Conservation (phyloP, 1,140 invertebrate species). For the Oncopodura yosiiana region DNA sequence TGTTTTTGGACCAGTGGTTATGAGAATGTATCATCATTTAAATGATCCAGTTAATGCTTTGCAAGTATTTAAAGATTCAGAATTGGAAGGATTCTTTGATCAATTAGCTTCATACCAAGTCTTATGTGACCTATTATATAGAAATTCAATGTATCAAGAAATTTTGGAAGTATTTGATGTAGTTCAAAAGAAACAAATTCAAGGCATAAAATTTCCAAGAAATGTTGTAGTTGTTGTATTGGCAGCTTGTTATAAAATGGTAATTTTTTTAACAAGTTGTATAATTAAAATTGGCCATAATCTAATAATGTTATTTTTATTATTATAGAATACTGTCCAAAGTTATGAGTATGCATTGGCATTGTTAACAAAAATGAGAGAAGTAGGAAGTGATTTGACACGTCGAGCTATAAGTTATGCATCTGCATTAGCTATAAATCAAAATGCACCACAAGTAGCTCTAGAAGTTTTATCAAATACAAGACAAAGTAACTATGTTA, state of each 20-base stretch:
- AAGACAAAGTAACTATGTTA: constrained; percentile 51
- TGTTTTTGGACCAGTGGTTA: constrained; percentile 70
- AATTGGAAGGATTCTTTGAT: constrained; percentile 55
- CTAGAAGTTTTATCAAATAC: constrained; percentile 52
- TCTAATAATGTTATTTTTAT: constrained; percentile 10
- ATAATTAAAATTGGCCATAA: background rate
- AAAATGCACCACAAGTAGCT: constrained; percentile 54
- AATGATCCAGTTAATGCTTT: constrained; percentile 58
- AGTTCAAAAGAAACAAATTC: constrained; percentile 45
- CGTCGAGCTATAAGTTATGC: constrained; percentile 52
- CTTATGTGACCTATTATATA: constrained; percentile 60
- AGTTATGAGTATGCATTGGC: constrained; percentile 54
- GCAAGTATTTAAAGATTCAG: constrained; percentile 51
- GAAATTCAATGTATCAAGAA: constrained; percentile 57
- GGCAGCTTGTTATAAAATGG: constrained; percentile 65
- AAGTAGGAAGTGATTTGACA: constrained; percentile 46
- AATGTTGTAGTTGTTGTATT: constrained; percentile 54
- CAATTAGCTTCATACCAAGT: constrained; percentile 59
- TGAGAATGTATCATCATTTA: constrained; percentile 63
- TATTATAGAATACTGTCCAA: constrained; percentile 58
- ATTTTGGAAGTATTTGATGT: constrained; percentile 53
- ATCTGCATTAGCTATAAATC: constrained; percentile 54
- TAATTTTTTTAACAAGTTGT: constrained; percentile 40
- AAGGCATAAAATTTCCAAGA: constrained; percentile 53
- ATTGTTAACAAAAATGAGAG: constrained; percentile 49